phyloP scores from a whole-genome alignment of 2,888 invertebrate species.

The Oxystoma pomonae region DNA sequence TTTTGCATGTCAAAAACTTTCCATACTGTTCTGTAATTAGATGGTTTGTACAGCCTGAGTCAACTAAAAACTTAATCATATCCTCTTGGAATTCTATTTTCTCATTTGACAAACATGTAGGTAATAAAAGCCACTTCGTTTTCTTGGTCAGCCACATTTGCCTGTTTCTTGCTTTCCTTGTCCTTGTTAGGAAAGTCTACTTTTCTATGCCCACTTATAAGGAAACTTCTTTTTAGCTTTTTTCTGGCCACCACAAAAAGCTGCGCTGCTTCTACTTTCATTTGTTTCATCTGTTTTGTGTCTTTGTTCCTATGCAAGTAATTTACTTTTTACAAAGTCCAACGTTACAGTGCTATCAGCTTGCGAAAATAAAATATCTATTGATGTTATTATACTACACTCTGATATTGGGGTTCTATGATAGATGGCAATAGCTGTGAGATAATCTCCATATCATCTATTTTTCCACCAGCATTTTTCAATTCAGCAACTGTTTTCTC shows the following conservation, averaged over 20 bases:
- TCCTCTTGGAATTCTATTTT: constrained; percentile 1
- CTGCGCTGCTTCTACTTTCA: neutral
- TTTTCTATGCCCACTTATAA: constrained; percentile 20
- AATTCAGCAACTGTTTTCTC: constrained; percentile 5
- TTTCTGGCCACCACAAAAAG: neutral
- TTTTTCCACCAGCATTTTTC: constrained; percentile 10
- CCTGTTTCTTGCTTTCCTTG: constrained; percentile 6
- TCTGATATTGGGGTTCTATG: neutral
- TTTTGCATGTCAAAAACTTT: constrained; percentile 16
- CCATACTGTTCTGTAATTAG: constrained; percentile 18
- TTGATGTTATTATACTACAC: neutral
- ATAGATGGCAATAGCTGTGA: constrained; percentile 8
- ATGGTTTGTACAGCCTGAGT: constrained; percentile 28
- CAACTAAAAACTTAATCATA: constrained; percentile 23
- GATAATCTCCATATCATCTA: constrained; percentile 10
- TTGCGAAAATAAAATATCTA: neutral
- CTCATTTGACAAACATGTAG: neutral
- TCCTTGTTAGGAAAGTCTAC: constrained; percentile 12
- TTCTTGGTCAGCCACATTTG: neutral
- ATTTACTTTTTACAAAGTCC: neutral
- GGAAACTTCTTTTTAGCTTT: constrained; percentile 7
- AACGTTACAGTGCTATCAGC: neutral
- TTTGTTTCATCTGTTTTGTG: neutral
- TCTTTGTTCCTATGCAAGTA: neutral
- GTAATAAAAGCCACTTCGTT: neutral